phyloP scores from a whole-genome alignment of 2,797 vertebrate species.

The Valencia hispanica region DNA sequence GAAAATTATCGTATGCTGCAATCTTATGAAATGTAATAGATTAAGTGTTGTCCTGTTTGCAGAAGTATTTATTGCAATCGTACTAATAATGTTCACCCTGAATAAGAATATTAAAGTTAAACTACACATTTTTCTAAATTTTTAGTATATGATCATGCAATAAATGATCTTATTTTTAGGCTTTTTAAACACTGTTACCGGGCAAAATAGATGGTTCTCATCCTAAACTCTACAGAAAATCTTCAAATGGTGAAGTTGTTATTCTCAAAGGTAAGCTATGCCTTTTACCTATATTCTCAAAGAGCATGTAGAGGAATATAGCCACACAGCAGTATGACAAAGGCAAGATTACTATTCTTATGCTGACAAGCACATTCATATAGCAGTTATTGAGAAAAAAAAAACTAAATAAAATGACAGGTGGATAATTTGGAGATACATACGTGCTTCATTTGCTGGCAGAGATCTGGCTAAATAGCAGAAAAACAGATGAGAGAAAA shows the following conservation, averaged over 20 bases:
- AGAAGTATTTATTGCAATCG: background rate
- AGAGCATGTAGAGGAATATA: background rate
- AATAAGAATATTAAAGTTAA: background rate
- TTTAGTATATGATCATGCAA: background rate
- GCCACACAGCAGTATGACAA: background rate
- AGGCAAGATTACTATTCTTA: background rate
- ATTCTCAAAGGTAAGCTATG: too few relatives aligned
- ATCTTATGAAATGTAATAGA: background rate
- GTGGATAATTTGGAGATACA: conserved; percentile 70
- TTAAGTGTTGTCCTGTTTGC: background rate
- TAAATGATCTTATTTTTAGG: background rate
- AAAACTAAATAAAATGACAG: background rate
- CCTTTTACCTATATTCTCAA: background rate
- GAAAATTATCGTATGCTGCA: background rate
- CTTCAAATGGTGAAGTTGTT: too few relatives aligned
- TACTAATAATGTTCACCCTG: background rate
- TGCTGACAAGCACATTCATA: background rate
- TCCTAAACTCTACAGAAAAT: too few relatives aligned
- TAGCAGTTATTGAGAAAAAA: background rate
- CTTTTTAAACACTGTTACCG: background rate
- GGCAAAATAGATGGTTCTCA: too few relatives aligned
- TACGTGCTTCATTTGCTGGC: conserved; percentile 74
- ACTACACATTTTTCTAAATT: background rate
- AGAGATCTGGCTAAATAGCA: conserved; percentile 78
- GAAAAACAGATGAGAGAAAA: background rate